These are phyloP conservation scores for Columba janthina DNA, from an alignment of 2,113 vertebrate species.

Conservation along the genomic window DNA sequence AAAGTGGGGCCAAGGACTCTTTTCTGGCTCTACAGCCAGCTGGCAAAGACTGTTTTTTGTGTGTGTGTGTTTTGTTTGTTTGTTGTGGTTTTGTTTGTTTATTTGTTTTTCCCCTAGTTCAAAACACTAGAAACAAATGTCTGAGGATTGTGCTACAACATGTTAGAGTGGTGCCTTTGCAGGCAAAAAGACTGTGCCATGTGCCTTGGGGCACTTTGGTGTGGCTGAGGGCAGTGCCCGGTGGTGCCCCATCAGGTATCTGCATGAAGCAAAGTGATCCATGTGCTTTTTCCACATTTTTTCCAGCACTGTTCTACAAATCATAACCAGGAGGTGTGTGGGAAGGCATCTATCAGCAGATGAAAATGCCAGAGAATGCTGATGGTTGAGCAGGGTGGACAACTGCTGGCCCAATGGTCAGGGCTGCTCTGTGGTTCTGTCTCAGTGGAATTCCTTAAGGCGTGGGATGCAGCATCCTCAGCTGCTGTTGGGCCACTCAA, in stretches of 20 bases:
- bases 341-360: background rate
- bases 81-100: too few species aligned
- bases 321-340: background rate
- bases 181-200: background rate
- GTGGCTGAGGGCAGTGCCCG: background rate
- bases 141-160: background rate
- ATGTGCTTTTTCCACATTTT: background rate
- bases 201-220: background rate
- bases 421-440: background rate
- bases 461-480: rapidly evolving
- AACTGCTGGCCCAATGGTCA: background rate
- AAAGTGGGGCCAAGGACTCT: background rate
- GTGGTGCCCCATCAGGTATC: background rate
- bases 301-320: background rate
- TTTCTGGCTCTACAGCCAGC: background rate
- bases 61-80: too few species aligned
- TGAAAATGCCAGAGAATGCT: background rate
- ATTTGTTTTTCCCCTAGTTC: background rate
- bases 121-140: background rate
- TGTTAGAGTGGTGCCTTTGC: background rate
- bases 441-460: background rate
- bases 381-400: background rate
- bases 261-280: background rate
- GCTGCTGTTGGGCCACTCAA: background rate
- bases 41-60: background rate